Percentiles rank a stretch among this genome's conserved stretches.
phyloP scores from a whole-genome alignment of 1,140 invertebrate species.

The Dendrolimus punctatus region DNA sequence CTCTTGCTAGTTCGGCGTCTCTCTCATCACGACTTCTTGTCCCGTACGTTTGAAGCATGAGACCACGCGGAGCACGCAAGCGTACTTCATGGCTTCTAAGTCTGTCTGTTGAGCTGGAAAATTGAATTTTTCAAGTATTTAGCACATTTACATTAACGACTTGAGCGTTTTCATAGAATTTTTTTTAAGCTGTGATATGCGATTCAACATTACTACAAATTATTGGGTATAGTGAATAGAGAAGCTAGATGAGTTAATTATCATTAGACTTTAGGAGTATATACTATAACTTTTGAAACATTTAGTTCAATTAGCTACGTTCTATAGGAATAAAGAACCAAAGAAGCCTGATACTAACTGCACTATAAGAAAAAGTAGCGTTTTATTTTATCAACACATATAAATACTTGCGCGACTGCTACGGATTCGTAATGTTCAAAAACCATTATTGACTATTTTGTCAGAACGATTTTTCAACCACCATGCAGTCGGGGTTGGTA shows the following conservation, averaged over 20 bases:
- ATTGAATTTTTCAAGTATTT: not conserved
- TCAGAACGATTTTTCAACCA: too few species aligned
- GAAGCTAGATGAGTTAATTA: not conserved
- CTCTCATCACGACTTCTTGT: conserved; percentile 72
- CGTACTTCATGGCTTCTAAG: conserved; percentile 78
- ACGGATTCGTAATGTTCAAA: too few species aligned
- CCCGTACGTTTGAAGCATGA: conserved; percentile 81
- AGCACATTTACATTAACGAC: not conserved
- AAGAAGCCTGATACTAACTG: too few species aligned
- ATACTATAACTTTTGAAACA: too few species aligned
- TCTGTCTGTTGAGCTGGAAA: conserved; percentile 71
- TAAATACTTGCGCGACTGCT: too few species aligned
- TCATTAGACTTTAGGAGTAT: not conserved
- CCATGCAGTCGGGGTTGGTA: too few species aligned
- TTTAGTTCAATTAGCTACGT: too few species aligned
- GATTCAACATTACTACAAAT: not conserved
- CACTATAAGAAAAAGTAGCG: too few species aligned
- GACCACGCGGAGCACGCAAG: conserved; percentile 76
- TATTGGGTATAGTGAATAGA: conserved; percentile 1
- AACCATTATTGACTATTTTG: too few species aligned
- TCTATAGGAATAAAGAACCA: too few species aligned
- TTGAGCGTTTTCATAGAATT: not conserved
- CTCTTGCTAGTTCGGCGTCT: conserved; percentile 69
- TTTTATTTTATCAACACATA: too few species aligned
- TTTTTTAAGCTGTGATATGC: not conserved